Percentiles rank a stretch among this genome's conserved stretches.
These are phyloP conservation scores for Acrobasis consociella DNA, from an alignment of 2,888 invertebrate species.

Conservation along the genomic window DNA sequence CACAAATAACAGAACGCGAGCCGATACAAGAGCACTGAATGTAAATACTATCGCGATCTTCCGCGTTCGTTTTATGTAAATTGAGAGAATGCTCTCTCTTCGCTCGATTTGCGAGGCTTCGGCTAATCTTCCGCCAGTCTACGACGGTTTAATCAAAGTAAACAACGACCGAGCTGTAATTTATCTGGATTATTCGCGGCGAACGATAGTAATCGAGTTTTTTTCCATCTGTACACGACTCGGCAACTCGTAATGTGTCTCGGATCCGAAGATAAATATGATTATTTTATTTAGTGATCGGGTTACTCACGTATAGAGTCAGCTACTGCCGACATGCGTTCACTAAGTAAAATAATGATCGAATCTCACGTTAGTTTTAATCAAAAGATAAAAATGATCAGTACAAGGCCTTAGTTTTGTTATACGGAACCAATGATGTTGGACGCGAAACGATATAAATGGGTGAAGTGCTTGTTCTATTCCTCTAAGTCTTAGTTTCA, in stretches of 20 bases:
- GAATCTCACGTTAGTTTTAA: too few species aligned
- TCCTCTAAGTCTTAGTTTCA: too few species aligned
- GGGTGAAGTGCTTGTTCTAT: too few species aligned
- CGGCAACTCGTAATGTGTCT: slow-evolving; percentile 58
- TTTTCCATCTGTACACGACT: slow-evolving; percentile 62
- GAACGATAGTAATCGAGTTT: slow-evolving; percentile 78
- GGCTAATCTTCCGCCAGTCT: slow-evolving; percentile 80
- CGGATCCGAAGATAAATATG: slow-evolving; percentile 47
- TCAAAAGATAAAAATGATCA: too few species aligned
- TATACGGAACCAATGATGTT: too few species aligned
- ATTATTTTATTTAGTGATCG: slow-evolving; percentile 58
- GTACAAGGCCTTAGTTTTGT: too few species aligned
- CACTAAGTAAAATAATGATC: too few species aligned
- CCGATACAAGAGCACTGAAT: slow-evolving; percentile 49
- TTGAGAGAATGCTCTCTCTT: slow-evolving; percentile 72
- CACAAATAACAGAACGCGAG: slow-evolving; percentile 14
- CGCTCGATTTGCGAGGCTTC: slow-evolving; percentile 78
- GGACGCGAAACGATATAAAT: too few species aligned
- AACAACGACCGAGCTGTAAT: slow-evolving; percentile 78
- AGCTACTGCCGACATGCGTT: too few species aligned
- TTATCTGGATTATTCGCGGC: slow-evolving; percentile 81
- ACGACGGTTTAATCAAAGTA: slow-evolving; percentile 83
- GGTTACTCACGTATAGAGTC: too few species aligned
- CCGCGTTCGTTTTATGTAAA: slow-evolving; percentile 74
- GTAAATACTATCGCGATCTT: slow-evolving; percentile 65